Percentiles rank a stretch among this genome's conserved stretches.
phyloP scores from a whole-genome alignment of 1,140 invertebrate genomes.

The Diachasmimorpha longicaudata region DNA sequence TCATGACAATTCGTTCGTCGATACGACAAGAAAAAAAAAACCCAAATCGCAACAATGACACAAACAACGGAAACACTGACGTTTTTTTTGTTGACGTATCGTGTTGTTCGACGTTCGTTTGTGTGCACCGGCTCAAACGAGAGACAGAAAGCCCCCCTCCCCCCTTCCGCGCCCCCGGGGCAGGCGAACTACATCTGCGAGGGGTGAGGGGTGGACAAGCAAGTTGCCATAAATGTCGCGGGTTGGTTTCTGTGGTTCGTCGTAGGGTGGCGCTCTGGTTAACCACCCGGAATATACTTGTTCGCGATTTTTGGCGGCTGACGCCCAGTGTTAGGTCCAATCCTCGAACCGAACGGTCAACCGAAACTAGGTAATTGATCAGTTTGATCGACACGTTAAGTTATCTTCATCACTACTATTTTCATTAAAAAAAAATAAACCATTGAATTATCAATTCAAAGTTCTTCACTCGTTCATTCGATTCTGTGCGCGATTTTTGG shows the following conservation, averaged over 20 bases:
- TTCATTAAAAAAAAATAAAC: background rate
- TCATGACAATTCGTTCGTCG: background rate
- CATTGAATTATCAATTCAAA: too few species aligned
- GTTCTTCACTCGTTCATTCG: background rate
- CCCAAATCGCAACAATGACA: background rate
- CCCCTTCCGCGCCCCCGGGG: background rate
- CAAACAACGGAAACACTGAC: background rate
- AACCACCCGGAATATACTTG: slow-evolving; percentile 54
- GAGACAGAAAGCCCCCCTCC: background rate
- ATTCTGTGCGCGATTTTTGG: background rate
- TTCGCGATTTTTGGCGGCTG: slow-evolving; percentile 55
- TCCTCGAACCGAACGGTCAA: slow-evolving; percentile 63
- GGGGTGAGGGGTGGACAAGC: background rate
- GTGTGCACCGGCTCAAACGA: background rate
- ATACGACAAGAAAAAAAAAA: background rate
- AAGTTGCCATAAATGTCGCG: slow-evolving; percentile 42
- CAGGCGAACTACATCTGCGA: background rate
- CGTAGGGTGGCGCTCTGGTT: slow-evolving; percentile 47
- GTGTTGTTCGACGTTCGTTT: background rate
- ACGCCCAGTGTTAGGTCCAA: slow-evolving; percentile 61
- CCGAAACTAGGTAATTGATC: slow-evolving; percentile 60
- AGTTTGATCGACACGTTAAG: slow-evolving; percentile 22
- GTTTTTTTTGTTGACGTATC: background rate
- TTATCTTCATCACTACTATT: background rate
- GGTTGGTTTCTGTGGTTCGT: slow-evolving; percentile 31